These are phyloP conservation scores for Myotis findleyi DNA, from an alignment of 2,797 vertebrate genomes.

Conservation along the genomic window DNA sequence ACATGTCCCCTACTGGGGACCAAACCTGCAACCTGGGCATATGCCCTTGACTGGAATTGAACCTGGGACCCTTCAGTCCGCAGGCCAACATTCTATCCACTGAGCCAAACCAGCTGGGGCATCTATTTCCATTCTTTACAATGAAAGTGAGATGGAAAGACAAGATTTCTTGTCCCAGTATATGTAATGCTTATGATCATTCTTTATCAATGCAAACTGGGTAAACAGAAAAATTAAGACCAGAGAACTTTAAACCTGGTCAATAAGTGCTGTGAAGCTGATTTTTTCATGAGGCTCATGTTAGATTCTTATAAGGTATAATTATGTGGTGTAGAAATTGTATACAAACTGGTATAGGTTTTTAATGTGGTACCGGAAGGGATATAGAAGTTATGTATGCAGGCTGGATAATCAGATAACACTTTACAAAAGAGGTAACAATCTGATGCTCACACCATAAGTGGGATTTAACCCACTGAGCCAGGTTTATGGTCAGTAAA, in stretches of 20 bases:
- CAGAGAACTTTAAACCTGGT: slow-evolving; percentile 22
- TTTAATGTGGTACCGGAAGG: background rate
- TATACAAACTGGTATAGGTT: background rate
- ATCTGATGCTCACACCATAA: background rate
- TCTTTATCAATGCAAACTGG: background rate
- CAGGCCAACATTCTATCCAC: no score
- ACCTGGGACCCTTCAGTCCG: no score
- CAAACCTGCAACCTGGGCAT: no score
- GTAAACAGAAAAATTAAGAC: slow-evolving; percentile 3
- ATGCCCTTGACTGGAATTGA: no score
- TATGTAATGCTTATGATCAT: background rate
- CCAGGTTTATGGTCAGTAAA: background rate
- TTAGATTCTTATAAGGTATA: background rate
- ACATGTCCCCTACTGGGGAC: no score
- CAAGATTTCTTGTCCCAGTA: background rate
- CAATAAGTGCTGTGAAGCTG: background rate
- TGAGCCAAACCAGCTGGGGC: no score
- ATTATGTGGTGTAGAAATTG: background rate
- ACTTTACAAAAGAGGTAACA: background rate
- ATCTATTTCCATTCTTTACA: slow-evolving; percentile 48
- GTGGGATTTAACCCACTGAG: background rate
- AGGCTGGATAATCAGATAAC: background rate
- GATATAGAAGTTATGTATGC: background rate
- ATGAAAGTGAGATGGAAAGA: background rate
- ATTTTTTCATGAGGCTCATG: background rate